Conservation (phyloP, 2,888 invertebrate genomes). For the Drosophila sordidula region DNA sequence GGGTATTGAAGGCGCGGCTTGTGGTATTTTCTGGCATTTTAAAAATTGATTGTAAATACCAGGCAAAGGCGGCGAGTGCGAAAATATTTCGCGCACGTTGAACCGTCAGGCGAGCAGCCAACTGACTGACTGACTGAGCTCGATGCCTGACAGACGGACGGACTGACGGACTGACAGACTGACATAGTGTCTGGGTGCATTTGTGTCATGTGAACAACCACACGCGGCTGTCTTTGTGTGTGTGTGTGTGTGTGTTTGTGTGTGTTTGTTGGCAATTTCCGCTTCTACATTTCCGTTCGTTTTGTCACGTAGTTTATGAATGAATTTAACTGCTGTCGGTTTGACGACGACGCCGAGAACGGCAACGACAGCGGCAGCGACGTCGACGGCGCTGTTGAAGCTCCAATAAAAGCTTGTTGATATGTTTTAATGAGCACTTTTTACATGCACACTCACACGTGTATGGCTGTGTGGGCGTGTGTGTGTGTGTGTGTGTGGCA, state of each 20-base stretch:
- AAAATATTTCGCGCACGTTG: conserved; percentile 71
- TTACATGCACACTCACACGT: conserved; percentile 55
- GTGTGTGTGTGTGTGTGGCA: conserved; percentile 21
- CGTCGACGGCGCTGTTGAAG: conserved; percentile 30
- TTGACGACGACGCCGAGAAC: conserved; percentile 35
- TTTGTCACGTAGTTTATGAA: conserved; percentile 81
- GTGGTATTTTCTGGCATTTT: conserved; percentile 40
- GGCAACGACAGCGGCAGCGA: conserved; percentile 6
- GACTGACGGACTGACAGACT: conserved; percentile 27
- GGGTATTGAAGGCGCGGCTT: conserved; percentile 32
- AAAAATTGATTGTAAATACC: conserved; percentile 70
- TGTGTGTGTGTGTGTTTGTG: conserved; percentile 11
- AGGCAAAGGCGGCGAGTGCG: conserved; percentile 53
- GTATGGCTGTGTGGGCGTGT: conserved; percentile 9
- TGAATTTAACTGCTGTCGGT: conserved; percentile 74
- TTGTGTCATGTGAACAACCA: conserved; percentile 37
- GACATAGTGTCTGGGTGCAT: conserved; percentile 49
- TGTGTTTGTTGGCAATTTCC: conserved; percentile 76
- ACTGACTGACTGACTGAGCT: conserved; percentile 23
- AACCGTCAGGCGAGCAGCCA: conserved; percentile 37
- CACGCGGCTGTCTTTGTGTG: conserved; percentile 18
- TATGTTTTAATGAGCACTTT: conserved; percentile 78
- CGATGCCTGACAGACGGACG: conserved; percentile 23
- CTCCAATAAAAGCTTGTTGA: conserved; percentile 73
- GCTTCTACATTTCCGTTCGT: conserved; percentile 77